Base-by-base conservation (phyloP, 2,888 invertebrate genomes). In the Lasioglossum zephyrum region DNA sequence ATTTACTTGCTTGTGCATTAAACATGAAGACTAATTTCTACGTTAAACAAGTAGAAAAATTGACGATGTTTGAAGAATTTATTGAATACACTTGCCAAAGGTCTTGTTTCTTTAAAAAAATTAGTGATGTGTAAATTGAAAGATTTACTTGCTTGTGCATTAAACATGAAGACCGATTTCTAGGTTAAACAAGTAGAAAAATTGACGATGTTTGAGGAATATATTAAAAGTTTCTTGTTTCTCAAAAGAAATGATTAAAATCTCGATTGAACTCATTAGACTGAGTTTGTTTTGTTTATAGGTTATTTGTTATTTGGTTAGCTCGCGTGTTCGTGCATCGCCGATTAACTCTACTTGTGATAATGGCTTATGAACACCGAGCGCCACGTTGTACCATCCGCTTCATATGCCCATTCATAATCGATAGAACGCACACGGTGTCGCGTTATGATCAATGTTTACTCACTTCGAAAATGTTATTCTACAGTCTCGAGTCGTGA, bases 301-400 rank as follows among this genome's bases (percentile, higher is more conserved):
- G 31, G 31, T 31, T 31, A 31, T 31, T 31, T 31, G 31, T 31
- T 31, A 31, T 31, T 31, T 31, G 31, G 31, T 63, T 63, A 16
- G 18, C 31, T 63, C 63, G 31, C 63, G 63, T 63, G 63, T 6
- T 31, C 18, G 31, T 13, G 18, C 31, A 31, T 63, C 63, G 63
- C 63, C 31, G 63, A 63, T 63, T 26, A 63, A 63, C 31, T 63
- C 31, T 63, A 63, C 63, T 63, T 31, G 31, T 31, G 63, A 63
- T 63, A 63, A 63, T 63, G 31, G 63, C 26, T 63, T 63, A 63
- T 63, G 31, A 63, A 63, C 6, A 63, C 16, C 16, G 31, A 5
- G 31, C 31, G 16, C 31, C 60, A 6, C 11, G 60, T 5, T 6
- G 16, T 63, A 16, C 8, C 63, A 16, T 18, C 5, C 63, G 63